Percentiles rank a stretch among this genome's conserved stretches.
These are phyloP conservation scores for Galleria mellonella DNA, from an alignment of 1,140 invertebrate species.

Conservation along the genomic window DNA sequence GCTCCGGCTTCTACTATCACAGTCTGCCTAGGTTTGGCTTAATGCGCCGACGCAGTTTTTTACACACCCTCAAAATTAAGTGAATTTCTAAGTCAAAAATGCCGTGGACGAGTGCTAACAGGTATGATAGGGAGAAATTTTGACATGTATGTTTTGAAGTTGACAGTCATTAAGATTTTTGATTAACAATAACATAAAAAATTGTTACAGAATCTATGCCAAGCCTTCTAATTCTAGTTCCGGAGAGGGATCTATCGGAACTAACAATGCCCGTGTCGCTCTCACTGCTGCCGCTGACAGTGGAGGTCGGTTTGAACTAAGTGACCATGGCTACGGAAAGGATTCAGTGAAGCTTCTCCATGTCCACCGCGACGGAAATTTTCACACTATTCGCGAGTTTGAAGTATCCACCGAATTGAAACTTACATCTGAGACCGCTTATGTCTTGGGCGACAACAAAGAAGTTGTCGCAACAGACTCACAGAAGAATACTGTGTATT, in stretches of 20 bases:
- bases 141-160: not conserved
- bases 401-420: slow-evolving; percentile 83
- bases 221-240: slow-evolving; percentile 57
- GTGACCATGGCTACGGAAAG: slow-evolving; percentile 83
- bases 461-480: slow-evolving; percentile 87
- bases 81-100: slow-evolving; percentile 44
- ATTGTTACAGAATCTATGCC: slow-evolving; percentile 58
- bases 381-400: slow-evolving; percentile 82
- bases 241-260: slow-evolving; percentile 17
- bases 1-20: slow-evolving; percentile 19
- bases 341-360: slow-evolving; percentile 82
- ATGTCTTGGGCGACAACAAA: slow-evolving; percentile 78
- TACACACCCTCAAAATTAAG: slow-evolving; percentile 65
- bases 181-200: not conserved
- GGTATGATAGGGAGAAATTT: slow-evolving; percentile 22
- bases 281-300: slow-evolving; percentile 51
- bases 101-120: slow-evolving; percentile 68
- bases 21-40: slow-evolving; percentile 30
- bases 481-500: slow-evolving; percentile 88
- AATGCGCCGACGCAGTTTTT: slow-evolving; percentile 52
- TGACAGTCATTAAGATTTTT: not conserved
- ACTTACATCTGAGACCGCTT: slow-evolving; percentile 80
- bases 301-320: slow-evolving; percentile 75
- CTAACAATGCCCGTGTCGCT: slow-evolving; percentile 17
- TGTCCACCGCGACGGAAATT: slow-evolving; percentile 77